Evolutionary conservation across 2,113 vertebrate genomes (phyloP).

Genomic region (Narcine bancroftii): DNA sequence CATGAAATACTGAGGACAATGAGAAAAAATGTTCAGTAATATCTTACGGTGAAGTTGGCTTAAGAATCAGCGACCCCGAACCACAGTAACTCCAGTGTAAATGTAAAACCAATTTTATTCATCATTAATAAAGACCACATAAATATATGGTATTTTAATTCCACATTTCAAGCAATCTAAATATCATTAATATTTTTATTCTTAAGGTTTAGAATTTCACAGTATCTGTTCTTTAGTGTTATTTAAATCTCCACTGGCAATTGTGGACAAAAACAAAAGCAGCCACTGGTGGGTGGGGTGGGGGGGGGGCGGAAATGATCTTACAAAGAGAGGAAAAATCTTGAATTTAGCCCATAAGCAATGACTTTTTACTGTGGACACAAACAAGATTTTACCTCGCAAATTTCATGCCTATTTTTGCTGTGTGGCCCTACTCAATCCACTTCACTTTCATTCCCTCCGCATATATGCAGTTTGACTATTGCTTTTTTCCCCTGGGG

Average conservation of each 20-base stretch:
- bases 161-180: background rate
- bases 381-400: background rate
- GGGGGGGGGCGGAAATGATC: no score
- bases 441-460: background rate
- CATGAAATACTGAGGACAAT: background rate
- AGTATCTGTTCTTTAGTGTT: no score
- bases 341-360: background rate
- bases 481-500: background rate
- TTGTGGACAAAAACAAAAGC: no score
- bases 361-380: background rate
- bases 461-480: background rate
- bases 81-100: background rate
- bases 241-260: no score
- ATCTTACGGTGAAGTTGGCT: background rate
- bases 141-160: background rate
- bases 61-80: no score
- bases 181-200: no score
- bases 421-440: background rate
- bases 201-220: no score
- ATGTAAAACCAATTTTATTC: background rate
- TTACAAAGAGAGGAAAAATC: background rate
- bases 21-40: background rate
- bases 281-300: no score
- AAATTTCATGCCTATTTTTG: background rate
- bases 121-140: background rate